Evolutionary conservation across 2,888 invertebrate genomes (phyloP), one percentile per base, ranked within the genome.

Genomic region (Metellina segmentata): DNA sequence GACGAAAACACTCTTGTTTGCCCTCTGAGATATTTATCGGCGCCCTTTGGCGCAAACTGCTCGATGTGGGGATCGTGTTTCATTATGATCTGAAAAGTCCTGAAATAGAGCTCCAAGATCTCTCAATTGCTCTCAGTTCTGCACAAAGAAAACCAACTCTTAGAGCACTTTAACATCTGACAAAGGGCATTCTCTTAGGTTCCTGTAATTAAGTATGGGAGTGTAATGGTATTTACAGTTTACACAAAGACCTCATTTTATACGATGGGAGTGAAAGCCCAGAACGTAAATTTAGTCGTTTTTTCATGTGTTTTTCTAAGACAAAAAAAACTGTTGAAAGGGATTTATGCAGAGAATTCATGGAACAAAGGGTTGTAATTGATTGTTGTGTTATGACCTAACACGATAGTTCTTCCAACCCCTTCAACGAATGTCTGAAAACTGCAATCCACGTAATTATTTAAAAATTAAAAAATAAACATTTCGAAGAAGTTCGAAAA

Each of bases 1-100:
- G 71, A 82, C 71, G 74, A 74, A 85, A 85, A 75, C 53, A 75
- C 74, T 71, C 34, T 51, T 79, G 79, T 79, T 77, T n/a, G 16
- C 20, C n/a, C 19, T 34, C 7, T 16, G 20, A 53, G 79, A 34
- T 20, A 16, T 53, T 51, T 79, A 79, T 79, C 20, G 79, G 8
- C n/a, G 34, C 16, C 9, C 51, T 51, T 75, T 51, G 16, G n/a
- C 52, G 69, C 72, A 19, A 77, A 11, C 20, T 16, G 9, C 72
- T 72, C 19, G 20, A 11, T 11, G 49, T 13, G 61, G 61, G 4
- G 6, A 20, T 79, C 9, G 48, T 34, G 61, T 79, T 79, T 79
- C 79, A 79, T 79, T 79, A 79, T 34, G 7, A 79, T n/a, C 7
- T 4, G 20, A 79, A 79, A 53, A 34, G 79, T 69, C 53, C 61